These are phyloP conservation scores for Synergus gifuensis DNA, from an alignment of 2,888 invertebrate species.

Conservation along the genomic window DNA sequence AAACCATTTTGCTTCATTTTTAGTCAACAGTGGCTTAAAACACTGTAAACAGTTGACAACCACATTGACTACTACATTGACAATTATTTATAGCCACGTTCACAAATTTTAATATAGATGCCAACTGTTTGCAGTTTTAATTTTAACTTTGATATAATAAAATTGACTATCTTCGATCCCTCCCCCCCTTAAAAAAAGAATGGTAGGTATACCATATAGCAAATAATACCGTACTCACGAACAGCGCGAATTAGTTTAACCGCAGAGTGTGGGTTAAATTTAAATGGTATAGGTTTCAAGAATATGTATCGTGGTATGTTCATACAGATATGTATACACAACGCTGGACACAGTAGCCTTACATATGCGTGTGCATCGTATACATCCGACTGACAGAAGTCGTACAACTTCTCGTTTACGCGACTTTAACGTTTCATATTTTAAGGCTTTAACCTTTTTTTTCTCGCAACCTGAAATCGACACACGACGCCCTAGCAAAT, in stretches of 20 bases:
- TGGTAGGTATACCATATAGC: background rate
- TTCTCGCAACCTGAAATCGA: background rate
- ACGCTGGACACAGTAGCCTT: slow-evolving; percentile 12
- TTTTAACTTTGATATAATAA: too few species aligned
- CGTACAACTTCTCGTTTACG: slow-evolving; percentile 1
- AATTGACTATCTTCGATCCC: too few species aligned
- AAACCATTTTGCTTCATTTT: background rate
- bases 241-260: slow-evolving; percentile 2
- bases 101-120: too few species aligned
- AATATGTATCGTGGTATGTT: background rate
- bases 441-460: slow-evolving; percentile 16
- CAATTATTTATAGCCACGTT: too few species aligned
- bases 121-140: too few species aligned
- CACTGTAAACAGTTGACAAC: too few species aligned
- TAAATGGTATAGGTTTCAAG: slow-evolving; percentile 1
- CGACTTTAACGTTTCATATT: slow-evolving; percentile 27
- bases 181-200: background rate
- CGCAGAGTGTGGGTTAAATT: slow-evolving; percentile 8
- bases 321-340: background rate
- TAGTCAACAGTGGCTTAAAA: too few species aligned
- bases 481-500: background rate
- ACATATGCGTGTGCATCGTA: slow-evolving; percentile 27
- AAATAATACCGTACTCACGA: background rate
- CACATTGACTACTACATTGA: too few species aligned
- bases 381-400: slow-evolving; percentile 28